Percentiles rank a stretch among this genome's conserved stretches.
Conservation (phyloP, 2,113 vertebrate genomes). For the Clupea harengus region DNA sequence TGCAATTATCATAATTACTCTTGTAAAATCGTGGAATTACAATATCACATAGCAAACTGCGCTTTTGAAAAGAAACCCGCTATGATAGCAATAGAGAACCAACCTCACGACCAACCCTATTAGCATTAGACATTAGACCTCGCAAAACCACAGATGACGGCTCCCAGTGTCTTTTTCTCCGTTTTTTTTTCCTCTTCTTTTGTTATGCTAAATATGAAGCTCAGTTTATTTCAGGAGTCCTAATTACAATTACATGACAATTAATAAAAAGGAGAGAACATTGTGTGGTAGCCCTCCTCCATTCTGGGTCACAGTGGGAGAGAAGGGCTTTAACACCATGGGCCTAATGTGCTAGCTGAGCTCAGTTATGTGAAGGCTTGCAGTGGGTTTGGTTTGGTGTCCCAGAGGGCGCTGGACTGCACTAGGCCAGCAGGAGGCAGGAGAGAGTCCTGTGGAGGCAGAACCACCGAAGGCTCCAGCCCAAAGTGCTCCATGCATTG, state of each 20-base stretch:
- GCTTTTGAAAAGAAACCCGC: slow-evolving; percentile 29
- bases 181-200: neutral
- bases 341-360: neutral
- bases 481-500: slow-evolving; percentile 10
- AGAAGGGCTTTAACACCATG: neutral
- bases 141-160: neutral
- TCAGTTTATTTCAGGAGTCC: neutral
- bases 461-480: neutral
- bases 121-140: neutral
- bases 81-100: neutral
- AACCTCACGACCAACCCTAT: neutral
- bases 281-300: neutral
- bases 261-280: neutral
- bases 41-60: slow-evolving; percentile 57
- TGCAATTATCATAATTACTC: slow-evolving; percentile 66
- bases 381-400: neutral
- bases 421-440: neutral
- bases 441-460: neutral
- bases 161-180: neutral
- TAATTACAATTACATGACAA: neutral
- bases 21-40: slow-evolving; percentile 57
- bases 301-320: neutral
- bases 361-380: no score
- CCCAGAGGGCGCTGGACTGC: neutral
- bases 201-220: neutral